Conservation (phyloP, 1,140 invertebrate genomes). For the Halesus radiatus region DNA sequence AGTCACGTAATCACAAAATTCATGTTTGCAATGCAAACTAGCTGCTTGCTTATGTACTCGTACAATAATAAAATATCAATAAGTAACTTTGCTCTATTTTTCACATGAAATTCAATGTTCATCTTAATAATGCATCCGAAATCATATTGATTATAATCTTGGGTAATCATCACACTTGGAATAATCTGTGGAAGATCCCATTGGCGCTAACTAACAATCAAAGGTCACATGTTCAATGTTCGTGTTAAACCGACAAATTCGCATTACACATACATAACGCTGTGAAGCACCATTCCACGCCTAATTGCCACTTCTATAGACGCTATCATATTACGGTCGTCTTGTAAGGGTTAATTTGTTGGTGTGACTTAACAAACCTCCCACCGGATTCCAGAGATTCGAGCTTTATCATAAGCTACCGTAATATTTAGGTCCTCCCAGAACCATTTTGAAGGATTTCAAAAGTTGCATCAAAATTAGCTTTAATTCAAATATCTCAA, state of each 20-base stretch:
- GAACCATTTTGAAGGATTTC: not conserved
- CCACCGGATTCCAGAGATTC: constrained; percentile 14
- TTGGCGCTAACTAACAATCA: not conserved
- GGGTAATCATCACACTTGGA: too few species aligned
- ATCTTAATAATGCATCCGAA: too few species aligned
- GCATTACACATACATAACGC: constrained; percentile 11
- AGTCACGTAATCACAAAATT: too few species aligned
- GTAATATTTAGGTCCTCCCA: not conserved
- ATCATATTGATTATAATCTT: too few species aligned
- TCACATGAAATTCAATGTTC: too few species aligned
- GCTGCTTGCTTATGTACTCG: too few species aligned
- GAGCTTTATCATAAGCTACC: not conserved
- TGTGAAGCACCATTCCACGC: not conserved
- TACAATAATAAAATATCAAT: too few species aligned
- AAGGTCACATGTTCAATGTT: constrained; percentile 3
- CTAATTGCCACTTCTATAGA: constrained; percentile 37
- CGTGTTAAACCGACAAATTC: not conserved
- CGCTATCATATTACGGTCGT: constrained; percentile 31
- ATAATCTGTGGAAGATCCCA: too few species aligned
- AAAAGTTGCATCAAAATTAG: too few species aligned
- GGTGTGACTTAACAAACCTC: constrained; percentile 30
- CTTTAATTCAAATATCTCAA: too few species aligned
- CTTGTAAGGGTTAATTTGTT: constrained; percentile 40
- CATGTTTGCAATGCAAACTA: too few species aligned
- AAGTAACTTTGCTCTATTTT: too few species aligned